A percentile compares a stretch with the other conserved stretches of the same genome.
Evolutionary conservation across 2,113 vertebrate species (phyloP).

Genomic region (Zeus faber): DNA sequence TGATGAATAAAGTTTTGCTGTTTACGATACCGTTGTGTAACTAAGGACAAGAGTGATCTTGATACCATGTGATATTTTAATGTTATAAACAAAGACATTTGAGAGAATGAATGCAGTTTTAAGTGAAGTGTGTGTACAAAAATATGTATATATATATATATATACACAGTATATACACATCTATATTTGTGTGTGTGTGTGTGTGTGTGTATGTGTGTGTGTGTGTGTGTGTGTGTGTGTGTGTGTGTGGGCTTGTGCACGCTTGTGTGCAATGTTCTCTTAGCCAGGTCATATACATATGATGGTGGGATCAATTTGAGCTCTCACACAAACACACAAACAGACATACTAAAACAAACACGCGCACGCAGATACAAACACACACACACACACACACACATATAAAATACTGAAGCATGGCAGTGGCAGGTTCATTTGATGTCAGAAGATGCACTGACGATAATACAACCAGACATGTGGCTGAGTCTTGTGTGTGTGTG

Average conservation of each 20-base stretch:
- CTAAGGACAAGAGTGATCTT: no score
- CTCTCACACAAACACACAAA: slow-evolving; percentile 13
- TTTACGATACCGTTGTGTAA: no score
- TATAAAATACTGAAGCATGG: neutral
- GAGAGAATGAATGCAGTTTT: no score
- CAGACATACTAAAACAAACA: neutral
- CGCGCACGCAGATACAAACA: neutral
- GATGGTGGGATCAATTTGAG: slow-evolving; percentile 38
- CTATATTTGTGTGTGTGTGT: neutral
- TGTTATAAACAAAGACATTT: no score
- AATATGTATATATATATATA: no score
- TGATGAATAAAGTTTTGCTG: no score
- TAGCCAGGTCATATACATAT: no score
- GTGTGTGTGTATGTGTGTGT: slow-evolving; percentile 10
- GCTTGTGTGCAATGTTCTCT: no score
- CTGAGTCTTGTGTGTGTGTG: neutral
- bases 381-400: slow-evolving; percentile 18
- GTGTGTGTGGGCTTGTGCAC: no score
- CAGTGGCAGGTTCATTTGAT: slow-evolving; percentile 28
- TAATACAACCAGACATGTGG: slow-evolving; percentile 45
- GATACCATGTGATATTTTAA: no score
- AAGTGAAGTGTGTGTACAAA: no score
- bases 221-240: neutral
- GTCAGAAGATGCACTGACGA: slow-evolving; percentile 33
- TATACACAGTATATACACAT: neutral